Conservation (phyloP, 2,888 invertebrate genomes). For the Harpagoxenus sublaevis region DNA sequence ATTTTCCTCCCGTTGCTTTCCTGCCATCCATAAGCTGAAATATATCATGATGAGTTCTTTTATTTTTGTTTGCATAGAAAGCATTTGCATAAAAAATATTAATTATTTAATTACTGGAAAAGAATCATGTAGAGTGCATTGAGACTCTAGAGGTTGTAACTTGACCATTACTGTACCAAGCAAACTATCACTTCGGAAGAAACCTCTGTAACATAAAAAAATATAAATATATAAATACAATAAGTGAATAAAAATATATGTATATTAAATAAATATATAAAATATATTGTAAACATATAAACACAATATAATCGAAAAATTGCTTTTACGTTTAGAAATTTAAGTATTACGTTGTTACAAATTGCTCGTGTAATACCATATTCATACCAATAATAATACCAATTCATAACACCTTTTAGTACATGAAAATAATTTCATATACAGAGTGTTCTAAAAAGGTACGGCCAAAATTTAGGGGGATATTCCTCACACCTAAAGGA, state of each 20-base stretch:
- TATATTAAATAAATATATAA: not conserved
- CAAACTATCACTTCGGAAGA: slow-evolving; percentile 95
- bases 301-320: not conserved
- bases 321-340: slow-evolving; percentile 18
- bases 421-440: not conserved
- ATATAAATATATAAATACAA: not conserved
- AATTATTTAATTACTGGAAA: slow-evolving; percentile 92
- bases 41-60: slow-evolving; percentile 70
- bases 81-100: not conserved
- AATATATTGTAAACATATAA: not conserved
- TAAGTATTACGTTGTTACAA: slow-evolving; percentile 76
- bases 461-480: no score
- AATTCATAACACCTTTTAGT: not conserved
- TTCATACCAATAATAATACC: no score
- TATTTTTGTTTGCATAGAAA: not conserved
- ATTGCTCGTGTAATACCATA: slow-evolving; percentile 74
- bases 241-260: not conserved
- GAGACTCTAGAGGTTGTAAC: slow-evolving; percentile 95
- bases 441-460: no score
- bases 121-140: slow-evolving; percentile 96
- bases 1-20: slow-evolving; percentile 94
- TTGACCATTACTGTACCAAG: slow-evolving; percentile 95
- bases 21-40: slow-evolving; percentile 95
- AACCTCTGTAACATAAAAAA: slow-evolving; percentile 91
- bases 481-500: no score